Base-by-base conservation (phyloP, 2,888 invertebrate genomes). In the Creontiades dilutus region DNA sequence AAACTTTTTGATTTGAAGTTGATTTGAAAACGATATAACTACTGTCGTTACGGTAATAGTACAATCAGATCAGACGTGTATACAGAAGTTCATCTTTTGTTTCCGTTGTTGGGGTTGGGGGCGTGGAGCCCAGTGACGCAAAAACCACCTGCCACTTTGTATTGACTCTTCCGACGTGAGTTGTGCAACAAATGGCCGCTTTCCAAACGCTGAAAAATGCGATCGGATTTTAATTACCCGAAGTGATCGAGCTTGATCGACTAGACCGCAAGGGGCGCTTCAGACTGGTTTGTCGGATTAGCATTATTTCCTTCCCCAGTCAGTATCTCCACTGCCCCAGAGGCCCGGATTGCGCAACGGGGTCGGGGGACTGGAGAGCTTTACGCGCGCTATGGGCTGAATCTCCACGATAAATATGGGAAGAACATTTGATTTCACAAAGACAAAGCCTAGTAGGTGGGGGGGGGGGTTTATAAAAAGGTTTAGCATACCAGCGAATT, bases 251-350 rank as follows among this genome's bases (percentile, higher is more conserved):
- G 61, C 61, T 61, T 61, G 61, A 61, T 19, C 61, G 61, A 9
- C 16, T 7, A 19, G 19, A 61, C n/a, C 7, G 9, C 7, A n/a
- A 19, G 61, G 11, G 5, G 1, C n/a, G 19, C 9, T 3, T 61
- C n/a, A 9, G n/a, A 61, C 61, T 61, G 61, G 61, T 61, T 61
- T 3, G 61, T 7, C 2, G 16, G 61, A 61, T 61, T 61, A 61
- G 61, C 61, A 61, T 61, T 61, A 61, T 61, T 81, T 48, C 81
- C 81, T 81, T 48, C 48, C 48, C 19, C 19, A n/a, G 80, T 80
- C 16, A 12, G n/a, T 61, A 61, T 19, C 81, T 0, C 81, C 48
- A n/a, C 19, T 81, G 81, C 48, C 81, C 81, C 47, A 81, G 48
- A 48, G n/a, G 46, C 47, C 47, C n/a, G 48, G 7, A 16, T 81